Evolutionary conservation across 2,888 invertebrate species (phyloP).

Genomic region (Cecidostiba fungosa): DNA sequence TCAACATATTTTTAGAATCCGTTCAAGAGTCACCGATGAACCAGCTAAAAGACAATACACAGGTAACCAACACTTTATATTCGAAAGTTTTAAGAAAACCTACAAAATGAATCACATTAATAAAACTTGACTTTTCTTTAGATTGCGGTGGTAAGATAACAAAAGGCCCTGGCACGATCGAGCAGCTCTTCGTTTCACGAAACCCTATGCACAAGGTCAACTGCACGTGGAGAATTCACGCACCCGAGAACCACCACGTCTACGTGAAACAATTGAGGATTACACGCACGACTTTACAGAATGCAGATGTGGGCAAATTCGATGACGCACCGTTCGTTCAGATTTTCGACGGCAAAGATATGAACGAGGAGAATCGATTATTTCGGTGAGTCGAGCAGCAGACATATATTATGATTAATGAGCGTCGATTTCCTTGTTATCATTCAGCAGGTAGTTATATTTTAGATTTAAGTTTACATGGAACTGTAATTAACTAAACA

Average conservation of each 20-base stretch:
- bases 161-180: conserved; percentile 27
- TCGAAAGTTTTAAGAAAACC: not conserved
- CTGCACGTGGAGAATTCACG: conserved; percentile 36
- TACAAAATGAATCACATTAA: not conserved
- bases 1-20: conserved; percentile 26
- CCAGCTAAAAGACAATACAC: not conserved
- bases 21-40: conserved; percentile 14
- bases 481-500: not conserved
- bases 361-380: conserved; percentile 19
- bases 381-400: conserved; percentile 12
- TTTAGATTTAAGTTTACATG: not conserved
- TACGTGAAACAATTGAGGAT: conserved; percentile 42
- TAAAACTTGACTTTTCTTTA: not conserved
- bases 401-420: not conserved
- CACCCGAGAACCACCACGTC: conserved; percentile 38
- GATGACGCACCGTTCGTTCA: conserved; percentile 46
- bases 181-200: conserved; percentile 26
- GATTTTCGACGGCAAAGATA: conserved; percentile 28
- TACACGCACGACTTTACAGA: conserved; percentile 11
- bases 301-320: conserved; percentile 4
- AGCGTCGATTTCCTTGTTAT: not conserved
- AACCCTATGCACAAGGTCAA: conserved; percentile 17
- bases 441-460: not conserved
- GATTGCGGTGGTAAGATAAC: conserved; percentile 38
- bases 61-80: not conserved